These are phyloP conservation scores for Scaptomyza graminum DNA, from an alignment of 1,140 invertebrate genomes.

Conservation along the genomic window DNA sequence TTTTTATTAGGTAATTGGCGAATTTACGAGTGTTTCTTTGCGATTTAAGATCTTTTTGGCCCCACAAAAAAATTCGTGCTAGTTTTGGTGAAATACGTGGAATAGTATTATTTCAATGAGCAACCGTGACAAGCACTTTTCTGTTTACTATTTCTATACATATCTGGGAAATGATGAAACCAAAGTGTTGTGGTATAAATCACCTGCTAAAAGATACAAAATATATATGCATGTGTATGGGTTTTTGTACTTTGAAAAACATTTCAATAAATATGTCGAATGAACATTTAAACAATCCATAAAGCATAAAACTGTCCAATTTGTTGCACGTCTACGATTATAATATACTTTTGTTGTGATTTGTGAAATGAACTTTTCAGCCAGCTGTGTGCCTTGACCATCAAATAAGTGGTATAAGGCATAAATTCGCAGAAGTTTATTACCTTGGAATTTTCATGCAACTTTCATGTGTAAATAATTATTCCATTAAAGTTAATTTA, in stretches of 20 bases:
- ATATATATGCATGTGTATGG: neutral
- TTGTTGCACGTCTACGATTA: neutral
- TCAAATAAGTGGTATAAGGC: conserved; percentile 46
- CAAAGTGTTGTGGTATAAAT: conserved; percentile 22
- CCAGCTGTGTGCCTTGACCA: neutral
- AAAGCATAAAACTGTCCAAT: conserved; percentile 31
- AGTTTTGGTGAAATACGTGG: conserved; percentile 39
- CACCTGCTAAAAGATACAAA: conserved; percentile 31
- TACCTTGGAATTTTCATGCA: conserved; percentile 69
- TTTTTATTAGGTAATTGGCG: conserved; percentile 18
- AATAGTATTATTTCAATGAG: conserved; percentile 53
- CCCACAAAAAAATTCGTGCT: conserved; percentile 43
- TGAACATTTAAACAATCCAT: conserved; percentile 29
- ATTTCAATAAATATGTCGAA: conserved; percentile 41
- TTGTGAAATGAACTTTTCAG: conserved; percentile 47
- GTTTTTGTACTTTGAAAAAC: conserved; percentile 7
- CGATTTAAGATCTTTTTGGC: conserved; percentile 21
- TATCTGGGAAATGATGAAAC: conserved; percentile 45
- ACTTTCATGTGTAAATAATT: conserved; percentile 69
- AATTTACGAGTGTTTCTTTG: conserved; percentile 57
- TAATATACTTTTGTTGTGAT: neutral
- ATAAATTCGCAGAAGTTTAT: conserved; percentile 30
- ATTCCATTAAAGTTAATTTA: conserved; percentile 66
- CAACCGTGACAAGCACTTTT: conserved; percentile 56
- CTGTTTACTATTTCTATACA: neutral